phyloP scores from a whole-genome alignment of 2,113 vertebrate genomes.

The Psilopsiagon aymara region DNA sequence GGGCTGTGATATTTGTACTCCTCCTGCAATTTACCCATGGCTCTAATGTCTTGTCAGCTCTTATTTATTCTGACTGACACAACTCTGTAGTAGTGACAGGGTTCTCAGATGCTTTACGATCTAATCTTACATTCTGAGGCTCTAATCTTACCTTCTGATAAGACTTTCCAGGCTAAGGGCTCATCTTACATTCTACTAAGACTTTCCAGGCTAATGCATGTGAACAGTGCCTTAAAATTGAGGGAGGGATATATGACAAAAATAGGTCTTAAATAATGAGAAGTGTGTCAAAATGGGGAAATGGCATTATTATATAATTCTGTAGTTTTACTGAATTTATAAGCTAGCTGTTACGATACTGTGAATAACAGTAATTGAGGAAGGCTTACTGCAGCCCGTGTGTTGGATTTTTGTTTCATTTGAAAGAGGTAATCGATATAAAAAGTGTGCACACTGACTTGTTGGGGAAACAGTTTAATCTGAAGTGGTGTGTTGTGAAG shows the following conservation, averaged over 20 bases:
- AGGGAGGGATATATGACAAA: rapidly evolving
- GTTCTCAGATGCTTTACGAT: background rate
- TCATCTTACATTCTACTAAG: background rate
- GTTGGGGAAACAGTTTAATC: background rate
- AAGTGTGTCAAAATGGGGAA: background rate
- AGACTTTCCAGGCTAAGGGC: background rate
- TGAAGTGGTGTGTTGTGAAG: background rate
- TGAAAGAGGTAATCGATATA: background rate
- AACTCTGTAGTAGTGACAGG: rapidly evolving
- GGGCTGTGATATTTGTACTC: background rate
- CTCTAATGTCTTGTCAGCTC: background rate
- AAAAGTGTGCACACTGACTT: background rate
- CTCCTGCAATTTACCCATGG: rapidly evolving
- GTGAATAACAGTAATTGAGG: background rate
- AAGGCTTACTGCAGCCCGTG: background rate
- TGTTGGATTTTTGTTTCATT: rapidly evolving
- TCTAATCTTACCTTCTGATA: background rate
- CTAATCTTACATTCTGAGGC: background rate
- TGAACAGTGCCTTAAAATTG: background rate
- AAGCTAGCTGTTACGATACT: background rate
- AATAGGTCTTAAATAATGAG: background rate
- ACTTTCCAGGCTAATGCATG: background rate
- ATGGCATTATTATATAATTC: background rate
- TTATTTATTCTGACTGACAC: background rate
- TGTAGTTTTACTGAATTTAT: background rate